Conservation (phyloP, 2,888 invertebrate species). For the Tetrapedia diversipes region DNA sequence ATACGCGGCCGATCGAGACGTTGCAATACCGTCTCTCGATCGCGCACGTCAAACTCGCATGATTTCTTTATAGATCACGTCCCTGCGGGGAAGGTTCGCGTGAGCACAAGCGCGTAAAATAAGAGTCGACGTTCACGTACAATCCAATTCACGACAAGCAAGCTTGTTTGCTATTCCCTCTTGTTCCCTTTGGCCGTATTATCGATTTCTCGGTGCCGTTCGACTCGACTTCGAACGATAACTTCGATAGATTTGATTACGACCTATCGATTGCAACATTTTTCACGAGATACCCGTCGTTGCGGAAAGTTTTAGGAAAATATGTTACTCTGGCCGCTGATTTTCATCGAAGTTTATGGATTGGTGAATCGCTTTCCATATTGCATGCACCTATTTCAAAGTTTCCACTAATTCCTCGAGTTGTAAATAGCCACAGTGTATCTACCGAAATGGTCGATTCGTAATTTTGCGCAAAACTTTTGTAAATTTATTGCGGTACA, state of each 20-base stretch:
- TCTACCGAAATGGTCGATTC: too few species aligned
- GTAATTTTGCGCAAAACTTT: too few species aligned
- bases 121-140: slow-evolving; percentile 40
- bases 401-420: too few species aligned
- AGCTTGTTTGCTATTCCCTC: slow-evolving; percentile 53
- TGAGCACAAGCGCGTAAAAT: slow-evolving; percentile 27
- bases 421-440: too few species aligned
- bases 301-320: slow-evolving; percentile 20
- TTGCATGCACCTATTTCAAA: too few species aligned
- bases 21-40: slow-evolving; percentile 14
- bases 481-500: too few species aligned
- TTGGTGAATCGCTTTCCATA: too few species aligned
- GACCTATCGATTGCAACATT: slow-evolving; percentile 54
- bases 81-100: slow-evolving; percentile 24
- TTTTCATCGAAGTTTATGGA: slow-evolving; percentile 9
- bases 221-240: slow-evolving; percentile 39
- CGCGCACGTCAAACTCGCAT: neutral
- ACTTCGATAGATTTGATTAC: slow-evolving; percentile 48
- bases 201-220: slow-evolving; percentile 51
- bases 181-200: slow-evolving; percentile 37
- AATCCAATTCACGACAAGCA: slow-evolving; percentile 43
- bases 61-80: slow-evolving; percentile 32
- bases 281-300: slow-evolving; percentile 9
- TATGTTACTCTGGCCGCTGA: slow-evolving; percentile 20
- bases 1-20: neutral